Base-by-base conservation (phyloP, 2,797 vertebrate genomes). In the Chelidonichthys spinosus region DNA sequence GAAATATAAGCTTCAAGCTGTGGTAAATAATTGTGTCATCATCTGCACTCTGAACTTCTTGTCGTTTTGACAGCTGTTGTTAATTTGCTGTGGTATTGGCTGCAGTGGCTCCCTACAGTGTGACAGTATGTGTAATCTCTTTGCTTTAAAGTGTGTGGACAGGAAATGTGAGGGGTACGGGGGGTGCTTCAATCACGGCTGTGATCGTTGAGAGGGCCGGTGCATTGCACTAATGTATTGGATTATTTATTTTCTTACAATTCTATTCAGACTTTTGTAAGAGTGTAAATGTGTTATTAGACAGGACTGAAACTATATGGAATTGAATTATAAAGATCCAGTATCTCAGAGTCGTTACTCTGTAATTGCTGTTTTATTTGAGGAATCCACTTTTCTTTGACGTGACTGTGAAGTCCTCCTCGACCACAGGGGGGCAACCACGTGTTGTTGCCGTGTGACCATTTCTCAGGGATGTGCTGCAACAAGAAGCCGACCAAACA, bases 161-260 rank as follows among this genome's bases (percentile, higher is more conserved):
- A 39, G 40, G 59, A 78, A 78, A 73, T 52, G 10, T 5, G n/a
- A 79, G 50, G 69, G 33, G 69, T 79, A 73, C 18, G 1, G 56
- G 44, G 56, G 44, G 71, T 35, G 74, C 72, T 81, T 87, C 58
- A 72, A 7, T 84, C 49, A 49, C 42, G 70, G 77, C 63, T 47
- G 77, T 33, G 65, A 72, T 65, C 2, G 4, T 58, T 65, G 74
- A 69, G 71, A 65, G 53, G 65, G 75, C 53, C n/a, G 53, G 64
- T 84, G 84, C 68, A 1, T 74, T 84, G 84, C 80, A 83, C 84
- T 74, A 40, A 75, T 82, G 80, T 74, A 74, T 76, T 76, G 83
- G 82, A 89, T 87, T 90, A 92, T 93, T 93, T 93, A 92, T 94
- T 93, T 92, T 93, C 90, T 84, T 92, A 92, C 86, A 84, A 61